Percentiles rank a stretch among this genome's conserved stretches.
Evolutionary conservation across 2,797 vertebrate species (phyloP).

Genomic region (Platyrinchus mystaceus): DNA sequence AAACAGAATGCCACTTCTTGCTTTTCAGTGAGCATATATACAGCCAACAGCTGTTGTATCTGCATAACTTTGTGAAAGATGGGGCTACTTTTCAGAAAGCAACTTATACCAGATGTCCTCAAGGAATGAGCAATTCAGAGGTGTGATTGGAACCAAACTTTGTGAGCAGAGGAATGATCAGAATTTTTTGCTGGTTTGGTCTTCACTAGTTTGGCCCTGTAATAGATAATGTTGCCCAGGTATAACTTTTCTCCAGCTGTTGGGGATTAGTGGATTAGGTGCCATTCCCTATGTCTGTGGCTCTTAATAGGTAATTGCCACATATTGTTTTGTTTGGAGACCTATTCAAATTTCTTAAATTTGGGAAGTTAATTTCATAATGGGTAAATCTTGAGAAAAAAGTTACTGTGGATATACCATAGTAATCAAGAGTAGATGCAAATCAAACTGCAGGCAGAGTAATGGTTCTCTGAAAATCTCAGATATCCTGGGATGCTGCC

Average conservation of each 20-base stretch:
- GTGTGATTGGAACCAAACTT: constrained; percentile 11
- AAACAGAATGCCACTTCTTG: neutral
- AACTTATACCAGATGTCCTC: constrained; percentile 32
- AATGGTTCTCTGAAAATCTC: neutral
- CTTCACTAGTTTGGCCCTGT: neutral
- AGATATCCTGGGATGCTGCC: neutral
- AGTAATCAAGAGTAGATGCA: neutral
- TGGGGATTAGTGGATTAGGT: neutral
- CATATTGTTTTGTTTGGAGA: neutral
- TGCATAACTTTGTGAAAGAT: neutral
- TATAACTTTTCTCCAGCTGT: neutral
- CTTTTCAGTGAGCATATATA: neutral
- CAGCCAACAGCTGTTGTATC: constrained; percentile 14
- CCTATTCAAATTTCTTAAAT: neutral
- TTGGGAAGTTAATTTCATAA: neutral
- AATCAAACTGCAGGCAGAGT: neutral
- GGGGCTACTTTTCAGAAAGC: constrained; percentile 28
- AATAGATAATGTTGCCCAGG: neutral
- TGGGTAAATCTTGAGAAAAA: neutral
- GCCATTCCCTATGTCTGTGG: neutral
- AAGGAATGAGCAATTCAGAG: constrained; percentile 32
- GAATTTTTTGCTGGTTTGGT: neutral
- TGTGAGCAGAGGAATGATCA: neutral
- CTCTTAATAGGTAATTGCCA: neutral
- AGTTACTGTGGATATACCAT: neutral